Base-by-base conservation (phyloP, 1,140 invertebrate species). In the Hycleus phaleratus region DNA sequence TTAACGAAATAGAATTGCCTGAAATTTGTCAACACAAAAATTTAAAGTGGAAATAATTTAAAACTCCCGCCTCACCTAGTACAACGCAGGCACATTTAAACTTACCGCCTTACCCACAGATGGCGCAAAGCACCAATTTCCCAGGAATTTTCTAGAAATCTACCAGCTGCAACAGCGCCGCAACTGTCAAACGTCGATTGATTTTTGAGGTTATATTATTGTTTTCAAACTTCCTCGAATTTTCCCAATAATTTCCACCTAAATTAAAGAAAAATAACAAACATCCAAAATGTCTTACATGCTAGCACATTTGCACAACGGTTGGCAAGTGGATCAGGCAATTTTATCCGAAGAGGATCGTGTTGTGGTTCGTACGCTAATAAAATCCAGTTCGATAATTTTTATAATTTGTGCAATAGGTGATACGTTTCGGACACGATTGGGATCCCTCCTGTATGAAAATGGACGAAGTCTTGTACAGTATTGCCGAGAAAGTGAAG, bases 371-470 rank as follows among this genome's bases (percentile, higher is more conserved):
- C 74, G 73, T 73, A 53, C 9, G 2, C 18, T 5, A 32, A 25
- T 44, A 38, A 11, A 26, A 38, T 56, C 11, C 18, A 32, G 4
- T 43, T 42, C 32, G 7, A 6, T 40, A 25, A 38, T 26, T 63
- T 56, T 58, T 50, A 32, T 4, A 7, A 47, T 62, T 70, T 71
- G 39, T 63, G 18, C 18, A 18, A 18, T 18, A 88, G 90, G 88
- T 98, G 0, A 96, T 98, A 58, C 80, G 96, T 57, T 98, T 99
- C 79, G 97, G 97, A 0, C 96, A 99, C 70, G 97, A 99, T 82
- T 99, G 96, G 96, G 97, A 99, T 72, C 96, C 97, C 5, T 94
- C 94, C 11, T 99, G 97, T 75, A 99, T 99, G 97, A 96, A 97
- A 79, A 99, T 99, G 96, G 97, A 99, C 72, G 97, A 99, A 81